Conservation (phyloP, 2,113 vertebrate genomes). For the Neodon shergylaensis region DNA sequence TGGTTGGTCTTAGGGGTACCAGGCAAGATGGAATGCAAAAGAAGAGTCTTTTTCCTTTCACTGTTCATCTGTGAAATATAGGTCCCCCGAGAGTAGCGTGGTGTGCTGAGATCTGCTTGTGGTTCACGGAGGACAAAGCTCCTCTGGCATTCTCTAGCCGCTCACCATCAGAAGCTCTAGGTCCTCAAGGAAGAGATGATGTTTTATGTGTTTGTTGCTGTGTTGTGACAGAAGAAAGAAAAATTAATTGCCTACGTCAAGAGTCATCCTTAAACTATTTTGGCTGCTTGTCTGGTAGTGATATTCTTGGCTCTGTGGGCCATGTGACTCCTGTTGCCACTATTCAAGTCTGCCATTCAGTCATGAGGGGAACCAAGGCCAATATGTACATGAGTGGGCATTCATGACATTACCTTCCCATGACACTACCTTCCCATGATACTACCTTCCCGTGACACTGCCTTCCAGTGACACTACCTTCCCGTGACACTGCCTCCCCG, state of each 20-base stretch:
- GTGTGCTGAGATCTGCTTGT: background rate
- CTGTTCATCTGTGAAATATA: background rate
- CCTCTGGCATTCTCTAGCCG: background rate
- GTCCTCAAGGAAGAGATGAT: background rate
- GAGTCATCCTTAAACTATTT: background rate
- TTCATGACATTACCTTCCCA: too few relatives aligned
- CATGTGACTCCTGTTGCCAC: background rate
- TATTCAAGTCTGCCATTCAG: background rate
- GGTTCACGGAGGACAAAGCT: background rate
- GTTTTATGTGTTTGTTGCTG: background rate
- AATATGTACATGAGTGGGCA: background rate
- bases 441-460: too few relatives aligned
- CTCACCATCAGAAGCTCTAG: background rate
- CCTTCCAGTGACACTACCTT: too few relatives aligned
- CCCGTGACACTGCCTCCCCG: too few relatives aligned
- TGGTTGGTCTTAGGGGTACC: background rate
- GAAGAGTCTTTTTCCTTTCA: background rate
- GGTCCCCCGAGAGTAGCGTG: background rate
- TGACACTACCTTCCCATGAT: background rate
- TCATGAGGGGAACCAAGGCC: background rate
- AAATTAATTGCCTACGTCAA: background rate
- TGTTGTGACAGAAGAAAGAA: conserved; percentile 4
- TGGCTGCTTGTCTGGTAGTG: background rate
- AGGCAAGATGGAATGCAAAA: background rate
- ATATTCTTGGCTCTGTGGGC: background rate